phyloP scores from a whole-genome alignment of 2,888 invertebrate species.

The Nomada ruficornis region DNA sequence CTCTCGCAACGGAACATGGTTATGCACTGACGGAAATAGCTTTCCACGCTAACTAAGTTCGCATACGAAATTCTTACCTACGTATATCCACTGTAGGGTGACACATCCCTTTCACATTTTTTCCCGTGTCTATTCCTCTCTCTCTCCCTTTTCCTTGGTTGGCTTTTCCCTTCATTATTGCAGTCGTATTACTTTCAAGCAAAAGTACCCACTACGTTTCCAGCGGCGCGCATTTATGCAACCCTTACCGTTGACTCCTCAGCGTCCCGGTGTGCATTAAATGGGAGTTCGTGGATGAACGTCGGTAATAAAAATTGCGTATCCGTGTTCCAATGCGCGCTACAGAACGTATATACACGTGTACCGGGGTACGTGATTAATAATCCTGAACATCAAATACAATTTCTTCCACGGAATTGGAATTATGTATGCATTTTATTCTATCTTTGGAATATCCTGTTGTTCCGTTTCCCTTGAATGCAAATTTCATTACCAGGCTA shows the following conservation, averaged over 20 bases:
- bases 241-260: conserved; percentile 38
- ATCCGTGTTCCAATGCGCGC: neutral
- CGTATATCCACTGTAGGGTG: conserved; percentile 27
- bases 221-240: conserved; percentile 46
- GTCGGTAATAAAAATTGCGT: conserved; percentile 28
- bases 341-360: neutral
- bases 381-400: conserved; percentile 1
- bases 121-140: neutral
- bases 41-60: conserved; percentile 46
- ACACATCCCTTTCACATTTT: conserved; percentile 36
- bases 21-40: conserved; percentile 56
- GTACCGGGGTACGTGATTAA: neutral
- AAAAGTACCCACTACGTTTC: conserved; percentile 37
- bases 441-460: neutral
- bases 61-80: conserved; percentile 43
- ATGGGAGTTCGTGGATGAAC: conserved; percentile 25
- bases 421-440: neutral
- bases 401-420: neutral
- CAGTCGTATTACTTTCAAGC: conserved; percentile 49
- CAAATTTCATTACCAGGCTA: neutral
- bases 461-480: neutral
- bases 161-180: conserved; percentile 42
- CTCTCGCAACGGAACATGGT: conserved; percentile 33
- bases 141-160: neutral
- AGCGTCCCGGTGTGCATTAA: conserved; percentile 29